Base-by-base conservation (phyloP, 1,140 invertebrate genomes). In the Drosophila burlai region DNA sequence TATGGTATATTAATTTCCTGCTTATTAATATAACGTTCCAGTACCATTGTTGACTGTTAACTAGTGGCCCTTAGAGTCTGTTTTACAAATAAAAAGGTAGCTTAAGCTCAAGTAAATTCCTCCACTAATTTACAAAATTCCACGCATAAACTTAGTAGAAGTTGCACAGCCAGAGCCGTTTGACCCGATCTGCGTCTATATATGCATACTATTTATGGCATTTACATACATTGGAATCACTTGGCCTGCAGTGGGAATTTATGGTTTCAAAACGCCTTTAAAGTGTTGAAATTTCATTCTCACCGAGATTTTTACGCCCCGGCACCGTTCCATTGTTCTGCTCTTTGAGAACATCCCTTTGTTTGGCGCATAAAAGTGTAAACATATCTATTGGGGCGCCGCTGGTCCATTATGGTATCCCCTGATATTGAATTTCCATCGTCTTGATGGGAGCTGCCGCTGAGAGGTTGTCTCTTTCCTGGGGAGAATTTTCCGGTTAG, bases 211-310 rank as follows among this genome's bases (percentile, higher is more conserved):
- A 57, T 57, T 57, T 57, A 63, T 62, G 46, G 66, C 29, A 29
- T 40, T 40, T 49, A 24, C n/a, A 24, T 24, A 29, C 11, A n/a
- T 16, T 4, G 45, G 24, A 71, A 71, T 58, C 69, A 73, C 38
- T 73, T 73, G 67, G 46, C 50, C 40, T 34, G 57, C 76, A 60
- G 62, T 31, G 60, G 83, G 64, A 71, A 83, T 87, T 86, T 86
- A 83, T 87, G 71, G 76, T 80, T 62, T 65, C 71, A 79, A 71
- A 78, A 67, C 65, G 67, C 80, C 52, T 86, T 80, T 63, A 75
- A 86, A 86, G 83, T 87, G 83, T 87, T 80, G 80, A 87, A 83
- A 86, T 73, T 80, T 60, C 76, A 83, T 86, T 80, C 83, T 83
- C 45, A 75, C 80, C 72, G 71, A 62, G 76, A 68, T 69, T 83